phyloP scores from a whole-genome alignment of 2,888 invertebrate species.

The Phanerotoma sp. region DNA sequence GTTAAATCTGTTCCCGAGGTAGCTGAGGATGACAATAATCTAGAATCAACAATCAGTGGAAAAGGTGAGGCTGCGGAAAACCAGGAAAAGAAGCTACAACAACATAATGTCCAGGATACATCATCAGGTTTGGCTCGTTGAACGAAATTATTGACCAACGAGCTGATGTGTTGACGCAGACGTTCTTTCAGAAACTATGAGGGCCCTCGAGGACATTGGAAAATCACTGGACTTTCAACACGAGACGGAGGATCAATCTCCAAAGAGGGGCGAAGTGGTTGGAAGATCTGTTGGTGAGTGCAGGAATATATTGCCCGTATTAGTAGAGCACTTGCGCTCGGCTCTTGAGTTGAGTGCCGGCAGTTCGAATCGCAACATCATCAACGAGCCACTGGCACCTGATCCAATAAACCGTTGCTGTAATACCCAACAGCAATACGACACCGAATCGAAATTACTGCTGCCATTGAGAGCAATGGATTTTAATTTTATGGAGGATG shows the following conservation, averaged over 20 bases:
- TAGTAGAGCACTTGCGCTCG: conserved; percentile 57
- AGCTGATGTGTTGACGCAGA: neutral
- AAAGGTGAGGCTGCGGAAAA: conserved; percentile 9
- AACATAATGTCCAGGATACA: neutral
- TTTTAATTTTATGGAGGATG: conserved; percentile 61
- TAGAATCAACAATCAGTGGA: neutral
- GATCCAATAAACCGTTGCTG: conserved; percentile 63
- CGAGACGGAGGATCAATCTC: conserved; percentile 60
- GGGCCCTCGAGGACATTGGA: neutral
- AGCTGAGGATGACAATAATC: conserved; percentile 2
- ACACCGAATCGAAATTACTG: conserved; percentile 45
- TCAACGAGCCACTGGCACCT: conserved; percentile 37
- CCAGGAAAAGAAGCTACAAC: conserved; percentile 9
- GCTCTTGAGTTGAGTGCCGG: conserved; percentile 47
- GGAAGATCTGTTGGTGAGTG: conserved; percentile 46
- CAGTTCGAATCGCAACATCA: conserved; percentile 38
- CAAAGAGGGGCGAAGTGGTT: neutral
- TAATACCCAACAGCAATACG: conserved; percentile 1
- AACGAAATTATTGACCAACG: neutral
- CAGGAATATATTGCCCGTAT: conserved; percentile 56
- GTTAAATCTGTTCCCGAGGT: conserved; percentile 8
- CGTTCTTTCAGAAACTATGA: conserved; percentile 4
- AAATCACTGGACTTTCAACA: conserved; percentile 28
- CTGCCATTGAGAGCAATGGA: conserved; percentile 47
- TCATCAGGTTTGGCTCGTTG: conserved; percentile 16